These are phyloP conservation scores for Octopus bimaculoides DNA, from an alignment of 1,140 invertebrate genomes.

Conservation along the genomic window DNA sequence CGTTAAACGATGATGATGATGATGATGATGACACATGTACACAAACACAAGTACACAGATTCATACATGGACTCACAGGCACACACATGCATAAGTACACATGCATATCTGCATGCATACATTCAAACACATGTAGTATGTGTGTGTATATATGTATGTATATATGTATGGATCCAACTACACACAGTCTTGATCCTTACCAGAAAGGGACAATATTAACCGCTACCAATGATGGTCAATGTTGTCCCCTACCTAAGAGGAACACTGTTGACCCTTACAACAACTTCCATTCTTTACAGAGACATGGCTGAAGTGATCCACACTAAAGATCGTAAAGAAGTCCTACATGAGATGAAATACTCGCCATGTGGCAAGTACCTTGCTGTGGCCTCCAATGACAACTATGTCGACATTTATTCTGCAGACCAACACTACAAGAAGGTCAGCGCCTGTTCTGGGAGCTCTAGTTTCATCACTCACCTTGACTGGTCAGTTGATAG, in stretches of 20 bases:
- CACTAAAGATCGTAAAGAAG: slow-evolving; percentile 56
- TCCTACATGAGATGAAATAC: slow-evolving; percentile 57
- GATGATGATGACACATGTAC: too few relatives aligned
- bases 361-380: slow-evolving; percentile 55
- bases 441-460: slow-evolving; percentile 52
- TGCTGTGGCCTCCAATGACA: slow-evolving; percentile 57
- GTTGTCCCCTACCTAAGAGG: background rate
- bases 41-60: too few relatives aligned
- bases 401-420: slow-evolving; percentile 56
- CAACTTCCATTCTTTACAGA: slow-evolving; percentile 30
- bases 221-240: too few relatives aligned
- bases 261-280: background rate
- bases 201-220: too few relatives aligned
- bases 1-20: too few relatives aligned
- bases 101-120: too few relatives aligned
- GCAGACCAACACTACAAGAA: slow-evolving; percentile 50
- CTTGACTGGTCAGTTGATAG: slow-evolving; percentile 57
- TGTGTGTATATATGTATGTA: too few relatives aligned
- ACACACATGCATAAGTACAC: too few relatives aligned
- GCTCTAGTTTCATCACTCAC: slow-evolving; percentile 56
- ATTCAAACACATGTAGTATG: too few relatives aligned
- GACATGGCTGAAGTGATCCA: slow-evolving; percentile 52
- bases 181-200: too few relatives aligned
- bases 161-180: too few relatives aligned
- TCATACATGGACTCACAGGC: too few relatives aligned